A percentile compares a stretch with the other conserved stretches of the same genome.
Conservation (phyloP, 2,888 invertebrate genomes). For the Xestia sexstrigata region DNA sequence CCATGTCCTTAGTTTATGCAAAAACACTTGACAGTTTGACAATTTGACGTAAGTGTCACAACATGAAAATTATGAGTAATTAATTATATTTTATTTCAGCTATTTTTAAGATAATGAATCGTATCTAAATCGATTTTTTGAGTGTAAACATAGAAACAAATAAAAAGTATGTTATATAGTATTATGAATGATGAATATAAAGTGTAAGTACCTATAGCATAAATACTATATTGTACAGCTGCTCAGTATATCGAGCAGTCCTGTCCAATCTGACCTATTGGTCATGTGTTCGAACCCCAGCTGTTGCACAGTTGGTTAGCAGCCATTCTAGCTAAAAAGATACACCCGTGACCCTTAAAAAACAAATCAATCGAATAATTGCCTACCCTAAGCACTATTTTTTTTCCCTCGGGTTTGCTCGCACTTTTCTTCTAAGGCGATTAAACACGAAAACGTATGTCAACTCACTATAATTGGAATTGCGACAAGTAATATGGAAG, state of each 20-base stretch:
- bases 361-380: not conserved
- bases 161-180: too few species aligned
- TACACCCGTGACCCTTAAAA: not conserved
- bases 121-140: too few species aligned
- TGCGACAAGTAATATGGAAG: slow-evolving; percentile 32
- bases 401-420: slow-evolving; percentile 45
- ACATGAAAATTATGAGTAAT: too few species aligned
- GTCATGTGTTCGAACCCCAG: not conserved
- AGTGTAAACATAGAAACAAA: too few species aligned
- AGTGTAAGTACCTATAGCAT: too few species aligned
- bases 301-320: not conserved
- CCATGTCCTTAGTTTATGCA: too few species aligned
- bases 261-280: not conserved
- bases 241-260: not conserved
- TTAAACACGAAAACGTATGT: not conserved
- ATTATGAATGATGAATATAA: too few species aligned
- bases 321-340: not conserved
- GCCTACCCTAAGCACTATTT: slow-evolving; percentile 33
- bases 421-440: not conserved
- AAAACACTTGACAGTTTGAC: too few species aligned
- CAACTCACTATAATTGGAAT: slow-evolving; percentile 68
- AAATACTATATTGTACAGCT: too few species aligned
- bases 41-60: too few species aligned
- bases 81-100: too few species aligned
- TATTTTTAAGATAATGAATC: too few species aligned